Percentiles rank a stretch among this genome's conserved stretches.
phyloP scores from a whole-genome alignment of 2,113 vertebrate species.

The Eulacestoma nigropectus region DNA sequence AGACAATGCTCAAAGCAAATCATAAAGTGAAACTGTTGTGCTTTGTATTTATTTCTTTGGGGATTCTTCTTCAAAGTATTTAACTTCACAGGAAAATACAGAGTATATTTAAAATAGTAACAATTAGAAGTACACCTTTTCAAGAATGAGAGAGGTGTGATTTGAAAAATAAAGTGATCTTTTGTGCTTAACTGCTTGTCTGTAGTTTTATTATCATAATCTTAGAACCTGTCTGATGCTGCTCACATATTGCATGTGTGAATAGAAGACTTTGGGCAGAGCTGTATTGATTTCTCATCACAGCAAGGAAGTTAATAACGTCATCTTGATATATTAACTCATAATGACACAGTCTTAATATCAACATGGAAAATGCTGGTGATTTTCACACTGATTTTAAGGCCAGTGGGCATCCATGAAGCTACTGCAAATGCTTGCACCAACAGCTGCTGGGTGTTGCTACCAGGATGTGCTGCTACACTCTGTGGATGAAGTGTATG shows the following conservation, averaged over 20 bases:
- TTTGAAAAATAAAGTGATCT: constrained; percentile 54
- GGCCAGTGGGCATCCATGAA: not conserved
- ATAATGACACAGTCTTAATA: not conserved
- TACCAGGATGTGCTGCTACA: not conserved
- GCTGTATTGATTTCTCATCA: not conserved
- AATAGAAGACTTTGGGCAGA: not conserved
- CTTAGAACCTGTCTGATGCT: not conserved
- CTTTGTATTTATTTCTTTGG: constrained; percentile 41
- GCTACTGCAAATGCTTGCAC: not conserved
- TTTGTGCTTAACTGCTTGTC: constrained; percentile 28
- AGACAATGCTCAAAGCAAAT: constrained; percentile 30
- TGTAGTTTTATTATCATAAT: not conserved
- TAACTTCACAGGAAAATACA: constrained; percentile 10
- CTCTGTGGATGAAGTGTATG: not conserved
- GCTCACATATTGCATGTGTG: not conserved
- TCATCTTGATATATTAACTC: not conserved
- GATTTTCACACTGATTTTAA: not conserved
- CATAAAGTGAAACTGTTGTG: not conserved
- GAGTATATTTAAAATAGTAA: constrained; percentile 16
- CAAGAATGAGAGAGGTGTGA: constrained; percentile 23
- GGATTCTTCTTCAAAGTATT: constrained; percentile 27
- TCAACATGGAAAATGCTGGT: not conserved
- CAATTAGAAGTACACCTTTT: constrained; percentile 21
- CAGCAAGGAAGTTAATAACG: not conserved
- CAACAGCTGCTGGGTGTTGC: not conserved